Base-by-base conservation (phyloP, 2,113 vertebrate species). In the Glaucidium brasilianum region DNA sequence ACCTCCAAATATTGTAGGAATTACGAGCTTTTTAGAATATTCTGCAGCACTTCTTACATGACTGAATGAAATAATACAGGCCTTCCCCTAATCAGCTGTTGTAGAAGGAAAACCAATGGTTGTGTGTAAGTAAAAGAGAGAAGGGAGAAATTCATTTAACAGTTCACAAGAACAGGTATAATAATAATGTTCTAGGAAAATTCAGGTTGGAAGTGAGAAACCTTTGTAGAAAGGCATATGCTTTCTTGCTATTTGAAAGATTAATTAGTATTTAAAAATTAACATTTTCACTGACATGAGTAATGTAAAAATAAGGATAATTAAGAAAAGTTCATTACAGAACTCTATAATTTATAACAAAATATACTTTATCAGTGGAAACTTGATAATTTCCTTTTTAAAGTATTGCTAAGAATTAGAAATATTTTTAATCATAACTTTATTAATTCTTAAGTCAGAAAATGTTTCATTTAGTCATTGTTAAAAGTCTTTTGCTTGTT, bases 1-100 rank as follows among this genome's bases (percentile, higher is more conserved):
- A 88, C 56, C 26, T 95, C 58, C 68, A 95, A 96, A 90, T 91
- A 67, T 27, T 86, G 47, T 58, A 90, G 50, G 39, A 66, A 93
- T 91, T 92, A 77, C 85, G 52, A 72, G 81, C 10, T 43, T 91
- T 92, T 95, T 5, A 4, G 52, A 94, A 75, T 59, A 75, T 69
- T 52, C 19, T 85, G 30, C 64, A 71, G n/a, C 55, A 87, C 4
- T 80, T 66, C 27, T 67, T 90, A 43, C 6, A 37, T 8, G 53
- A 25, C 34, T 41, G 62, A 94, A 88, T 59, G 22, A 68, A 94
- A 60, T 58, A 82, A 58, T 22, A 75, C 34, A 41, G 6, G 22
- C 13, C 34, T 94, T 52, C 23, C 34, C n/a, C 32, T 15, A 80
- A 60, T 1, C 26, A 53, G 11, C 20, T 68, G 12, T 69, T 83